Percentiles rank a stretch among this genome's conserved stretches.
phyloP scores from a whole-genome alignment of 2,888 invertebrate genomes.

The Drosophila mayaguana region DNA sequence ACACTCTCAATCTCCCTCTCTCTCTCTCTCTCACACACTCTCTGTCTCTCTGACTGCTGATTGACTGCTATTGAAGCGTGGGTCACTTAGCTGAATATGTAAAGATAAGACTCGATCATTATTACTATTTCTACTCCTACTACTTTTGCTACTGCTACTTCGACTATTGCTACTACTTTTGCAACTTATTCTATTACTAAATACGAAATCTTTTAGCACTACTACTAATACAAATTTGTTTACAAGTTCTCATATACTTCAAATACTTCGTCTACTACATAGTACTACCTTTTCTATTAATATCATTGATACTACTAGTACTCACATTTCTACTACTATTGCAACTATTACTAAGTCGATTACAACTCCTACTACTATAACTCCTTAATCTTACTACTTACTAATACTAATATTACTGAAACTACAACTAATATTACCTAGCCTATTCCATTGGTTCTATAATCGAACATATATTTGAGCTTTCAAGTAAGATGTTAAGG shows the following conservation, averaged over 20 bases:
- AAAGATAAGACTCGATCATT: background rate
- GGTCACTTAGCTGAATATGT: background rate
- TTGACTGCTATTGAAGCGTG: no score
- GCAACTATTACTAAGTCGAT: background rate
- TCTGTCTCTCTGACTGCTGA: no score
- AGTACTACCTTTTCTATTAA: background rate
- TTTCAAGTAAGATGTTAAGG: no score
- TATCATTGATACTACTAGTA: background rate
- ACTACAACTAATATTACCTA: background rate
- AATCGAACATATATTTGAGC: no score
- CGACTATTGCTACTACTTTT: background rate
- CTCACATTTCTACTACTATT: background rate
- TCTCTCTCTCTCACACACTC: background rate
- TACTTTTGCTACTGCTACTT: background rate
- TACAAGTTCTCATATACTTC: no score
- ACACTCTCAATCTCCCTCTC: no score
- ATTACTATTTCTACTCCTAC: background rate
- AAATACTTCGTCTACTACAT: no score
- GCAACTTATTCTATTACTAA: no score
- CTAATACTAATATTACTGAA: background rate
- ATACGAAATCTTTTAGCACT: no score
- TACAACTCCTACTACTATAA: background rate
- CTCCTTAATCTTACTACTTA: background rate
- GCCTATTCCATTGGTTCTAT: no score
- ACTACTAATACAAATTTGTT: background rate